A percentile compares a stretch with the other conserved stretches of the same genome.
These are phyloP conservation scores for Harpagifer antarcticus DNA, from an alignment of 2,797 vertebrate genomes.

Conservation along the genomic window DNA sequence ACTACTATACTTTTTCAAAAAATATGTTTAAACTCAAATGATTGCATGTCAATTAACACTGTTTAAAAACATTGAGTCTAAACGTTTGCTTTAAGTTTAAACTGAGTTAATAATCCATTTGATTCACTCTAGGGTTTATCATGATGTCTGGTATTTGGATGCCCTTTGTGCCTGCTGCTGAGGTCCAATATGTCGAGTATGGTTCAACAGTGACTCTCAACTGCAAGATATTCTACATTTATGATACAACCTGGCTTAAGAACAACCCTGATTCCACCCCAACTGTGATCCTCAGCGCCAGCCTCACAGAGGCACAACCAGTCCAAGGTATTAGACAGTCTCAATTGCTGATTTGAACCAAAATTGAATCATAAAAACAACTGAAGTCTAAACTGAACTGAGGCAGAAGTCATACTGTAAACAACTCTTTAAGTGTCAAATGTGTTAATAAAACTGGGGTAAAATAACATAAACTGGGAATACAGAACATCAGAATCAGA, in stretches of 20 bases:
- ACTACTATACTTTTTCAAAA: neutral
- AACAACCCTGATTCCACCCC: constrained; percentile 22
- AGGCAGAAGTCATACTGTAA: neutral
- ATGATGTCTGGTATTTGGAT: constrained; percentile 7
- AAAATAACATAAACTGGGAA: neutral
- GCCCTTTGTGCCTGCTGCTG: neutral
- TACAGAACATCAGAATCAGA: neutral
- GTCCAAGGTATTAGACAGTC: constrained; percentile 10
- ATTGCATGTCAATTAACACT: neutral
- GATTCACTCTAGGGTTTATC: constrained; percentile 12
- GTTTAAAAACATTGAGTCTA: neutral
- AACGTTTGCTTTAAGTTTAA: neutral
- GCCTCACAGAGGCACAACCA: constrained; percentile 16
- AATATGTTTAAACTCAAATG: neutral
- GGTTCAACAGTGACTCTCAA: constrained; percentile 31
- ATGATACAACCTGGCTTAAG: constrained; percentile 40
- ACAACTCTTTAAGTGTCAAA: neutral
- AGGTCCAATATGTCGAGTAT: constrained; percentile 21
- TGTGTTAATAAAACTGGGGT: neutral
- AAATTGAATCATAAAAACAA: neutral
- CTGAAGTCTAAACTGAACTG: neutral
- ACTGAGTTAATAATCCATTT: constrained; percentile 1
- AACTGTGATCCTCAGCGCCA: constrained; percentile 18
- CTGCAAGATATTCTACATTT: constrained; percentile 49
- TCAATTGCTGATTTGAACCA: neutral